These are phyloP conservation scores for Anthoscopus minutus DNA, from an alignment of 2,113 vertebrate species.

Conservation along the genomic window DNA sequence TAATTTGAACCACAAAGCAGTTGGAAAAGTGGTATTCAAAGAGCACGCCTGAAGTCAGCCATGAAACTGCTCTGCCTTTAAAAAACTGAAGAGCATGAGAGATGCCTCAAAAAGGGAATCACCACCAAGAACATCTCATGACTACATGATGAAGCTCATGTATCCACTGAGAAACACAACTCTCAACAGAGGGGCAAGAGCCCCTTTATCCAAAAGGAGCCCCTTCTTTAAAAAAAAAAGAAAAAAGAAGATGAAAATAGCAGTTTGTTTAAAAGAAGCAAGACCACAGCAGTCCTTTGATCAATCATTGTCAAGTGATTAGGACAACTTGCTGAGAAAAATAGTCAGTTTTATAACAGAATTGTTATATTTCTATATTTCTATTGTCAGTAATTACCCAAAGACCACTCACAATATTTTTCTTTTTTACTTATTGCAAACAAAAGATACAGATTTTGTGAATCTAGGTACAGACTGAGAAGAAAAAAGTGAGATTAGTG, in stretches of 20 bases:
- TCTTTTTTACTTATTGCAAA: background rate
- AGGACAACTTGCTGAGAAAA: background rate
- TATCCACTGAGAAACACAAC: background rate
- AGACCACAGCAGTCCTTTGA: background rate
- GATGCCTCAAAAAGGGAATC: background rate
- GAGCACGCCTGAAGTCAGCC: constrained; percentile 2
- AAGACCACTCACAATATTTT: background rate
- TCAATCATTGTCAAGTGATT: background rate
- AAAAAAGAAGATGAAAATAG: background rate
- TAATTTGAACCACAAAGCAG: background rate
- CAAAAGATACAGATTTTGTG: background rate
- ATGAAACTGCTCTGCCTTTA: background rate
- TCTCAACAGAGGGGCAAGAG: background rate
- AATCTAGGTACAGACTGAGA: background rate
- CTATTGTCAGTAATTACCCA: background rate
- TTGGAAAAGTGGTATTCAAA: constrained; percentile 26
- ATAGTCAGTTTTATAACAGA: background rate
- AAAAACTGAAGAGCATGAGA: background rate
- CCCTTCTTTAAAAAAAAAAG: background rate
- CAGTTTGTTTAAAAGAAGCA: background rate
- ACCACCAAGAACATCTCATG: background rate
- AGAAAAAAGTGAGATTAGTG: background rate
- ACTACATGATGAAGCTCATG: background rate
- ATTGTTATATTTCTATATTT: background rate
- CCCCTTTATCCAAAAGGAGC: background rate